These are phyloP conservation scores for Sebastes umbrosus DNA, from an alignment of 2,797 vertebrate species.

Conservation along the genomic window DNA sequence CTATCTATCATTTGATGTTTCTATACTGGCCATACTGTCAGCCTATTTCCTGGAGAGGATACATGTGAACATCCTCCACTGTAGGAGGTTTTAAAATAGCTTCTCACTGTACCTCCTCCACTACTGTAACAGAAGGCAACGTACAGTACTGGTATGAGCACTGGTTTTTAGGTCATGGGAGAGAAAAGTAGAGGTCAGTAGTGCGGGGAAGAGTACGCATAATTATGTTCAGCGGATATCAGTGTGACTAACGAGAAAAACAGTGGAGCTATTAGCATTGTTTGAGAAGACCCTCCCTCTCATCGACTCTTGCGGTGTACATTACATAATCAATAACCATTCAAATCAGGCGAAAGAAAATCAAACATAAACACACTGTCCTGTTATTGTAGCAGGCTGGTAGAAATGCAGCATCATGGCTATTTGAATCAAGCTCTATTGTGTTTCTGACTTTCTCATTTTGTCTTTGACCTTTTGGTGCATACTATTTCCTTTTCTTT, in stretches of 20 bases:
- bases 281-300: neutral
- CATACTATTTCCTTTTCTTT: neutral
- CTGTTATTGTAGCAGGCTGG: constrained; percentile 3
- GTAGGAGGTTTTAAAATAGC: constrained; percentile 63
- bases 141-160: constrained; percentile 20
- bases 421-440: neutral
- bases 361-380: constrained; percentile 3
- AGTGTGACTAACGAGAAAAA: constrained; percentile 12
- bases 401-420: neutral
- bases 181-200: constrained; percentile 27
- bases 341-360: constrained; percentile 27
- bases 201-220: neutral
- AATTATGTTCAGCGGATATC: neutral
- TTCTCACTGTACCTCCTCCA: constrained; percentile 42
- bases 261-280: neutral
- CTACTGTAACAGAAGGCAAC: constrained; percentile 33
- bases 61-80: constrained; percentile 38
- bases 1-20: neutral
- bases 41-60: constrained; percentile 8
- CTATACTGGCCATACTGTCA: neutral
- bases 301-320: neutral
- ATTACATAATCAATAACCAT: constrained; percentile 39
- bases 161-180: constrained; percentile 54
- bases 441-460: neutral
- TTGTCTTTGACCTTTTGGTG: neutral